These are phyloP conservation scores for Neodontobutis hainanensis DNA, from an alignment of 2,113 vertebrate genomes.

Conservation along the genomic window DNA sequence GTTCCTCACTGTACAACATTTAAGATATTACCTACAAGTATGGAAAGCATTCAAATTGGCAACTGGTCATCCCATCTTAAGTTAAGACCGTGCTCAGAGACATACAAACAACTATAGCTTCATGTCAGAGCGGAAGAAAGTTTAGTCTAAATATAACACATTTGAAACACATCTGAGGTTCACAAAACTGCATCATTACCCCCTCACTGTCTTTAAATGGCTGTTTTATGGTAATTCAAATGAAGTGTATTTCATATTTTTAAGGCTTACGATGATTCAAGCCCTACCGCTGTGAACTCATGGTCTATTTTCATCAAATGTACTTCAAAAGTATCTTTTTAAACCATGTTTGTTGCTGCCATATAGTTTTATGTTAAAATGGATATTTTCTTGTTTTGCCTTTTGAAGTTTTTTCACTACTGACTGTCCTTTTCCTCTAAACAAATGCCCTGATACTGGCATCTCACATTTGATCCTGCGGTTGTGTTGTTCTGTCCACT, in stretches of 20 bases:
- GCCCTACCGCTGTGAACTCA: conserved; percentile 15
- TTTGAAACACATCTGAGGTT: conserved; percentile 22
- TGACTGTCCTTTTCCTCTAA: not conserved
- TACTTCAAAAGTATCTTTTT: conserved; percentile 7
- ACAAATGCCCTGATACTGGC: conserved; percentile 2
- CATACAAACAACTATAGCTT: too few relatives aligned
- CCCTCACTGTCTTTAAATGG: conserved; percentile 13
- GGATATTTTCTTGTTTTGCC: conserved; percentile 5
- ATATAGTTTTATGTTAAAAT: conserved; percentile 8
- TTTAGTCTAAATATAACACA: not conserved
- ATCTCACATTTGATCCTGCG: conserved; percentile 10
- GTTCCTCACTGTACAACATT: too few relatives aligned
- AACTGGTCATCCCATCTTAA: too few relatives aligned
- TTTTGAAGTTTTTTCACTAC: conserved; percentile 3
- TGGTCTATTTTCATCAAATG: conserved; percentile 3
- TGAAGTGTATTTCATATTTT: conserved; percentile 32
- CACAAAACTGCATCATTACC: conserved; percentile 16
- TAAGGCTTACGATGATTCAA: conserved; percentile 22
- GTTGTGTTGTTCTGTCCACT: conserved; percentile 31
- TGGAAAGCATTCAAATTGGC: too few relatives aligned
- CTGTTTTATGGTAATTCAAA: conserved; percentile 19
- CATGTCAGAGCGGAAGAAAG: too few relatives aligned
- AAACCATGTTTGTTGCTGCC: not conserved
- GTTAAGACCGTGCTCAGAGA: too few relatives aligned
- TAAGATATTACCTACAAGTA: too few relatives aligned